Percentiles rank a stretch among this genome's conserved stretches.
Evolutionary conservation across 2,113 vertebrate genomes (phyloP).

Genomic region (Cygnus atratus): DNA sequence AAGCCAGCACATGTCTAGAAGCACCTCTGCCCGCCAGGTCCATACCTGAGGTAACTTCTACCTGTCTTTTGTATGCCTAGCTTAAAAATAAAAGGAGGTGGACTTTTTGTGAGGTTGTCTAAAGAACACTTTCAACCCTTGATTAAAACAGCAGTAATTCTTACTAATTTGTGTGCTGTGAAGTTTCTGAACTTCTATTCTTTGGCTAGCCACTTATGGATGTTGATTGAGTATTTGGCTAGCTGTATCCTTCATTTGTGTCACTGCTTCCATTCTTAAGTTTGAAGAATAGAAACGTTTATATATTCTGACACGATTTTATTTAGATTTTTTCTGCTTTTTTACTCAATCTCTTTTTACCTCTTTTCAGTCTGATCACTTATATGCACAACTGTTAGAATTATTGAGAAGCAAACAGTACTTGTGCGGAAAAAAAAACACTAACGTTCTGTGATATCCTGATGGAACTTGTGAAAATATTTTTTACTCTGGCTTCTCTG

Average conservation of each 20-base stretch:
- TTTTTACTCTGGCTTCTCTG: neutral
- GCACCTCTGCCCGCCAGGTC: constrained; percentile 28
- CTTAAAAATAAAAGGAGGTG: neutral
- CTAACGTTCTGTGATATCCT: neutral
- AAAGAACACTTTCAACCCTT: neutral
- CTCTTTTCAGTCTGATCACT: neutral
- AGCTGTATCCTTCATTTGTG: neutral
- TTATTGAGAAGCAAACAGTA: neutral
- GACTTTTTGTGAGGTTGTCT: neutral
- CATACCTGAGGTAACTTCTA: constrained; percentile 70
- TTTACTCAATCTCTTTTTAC: neutral
- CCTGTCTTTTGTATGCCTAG: neutral
- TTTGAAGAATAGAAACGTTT: neutral
- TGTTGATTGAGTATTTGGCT: neutral
- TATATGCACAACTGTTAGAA: neutral
- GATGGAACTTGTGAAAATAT: neutral
- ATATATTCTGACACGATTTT: neutral
- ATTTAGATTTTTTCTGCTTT: neutral
- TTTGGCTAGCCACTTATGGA: neutral
- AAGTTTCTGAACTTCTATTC: neutral
- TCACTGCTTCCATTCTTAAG: neutral
- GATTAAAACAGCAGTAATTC: neutral
- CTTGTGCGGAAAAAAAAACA: neutral
- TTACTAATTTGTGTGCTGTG: neutral
- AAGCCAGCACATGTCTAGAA: constrained; percentile 71